Evolutionary conservation across 2,888 invertebrate genomes (phyloP), one percentile per base, ranked within the genome.

Genomic region (Scaptomyza parva): DNA sequence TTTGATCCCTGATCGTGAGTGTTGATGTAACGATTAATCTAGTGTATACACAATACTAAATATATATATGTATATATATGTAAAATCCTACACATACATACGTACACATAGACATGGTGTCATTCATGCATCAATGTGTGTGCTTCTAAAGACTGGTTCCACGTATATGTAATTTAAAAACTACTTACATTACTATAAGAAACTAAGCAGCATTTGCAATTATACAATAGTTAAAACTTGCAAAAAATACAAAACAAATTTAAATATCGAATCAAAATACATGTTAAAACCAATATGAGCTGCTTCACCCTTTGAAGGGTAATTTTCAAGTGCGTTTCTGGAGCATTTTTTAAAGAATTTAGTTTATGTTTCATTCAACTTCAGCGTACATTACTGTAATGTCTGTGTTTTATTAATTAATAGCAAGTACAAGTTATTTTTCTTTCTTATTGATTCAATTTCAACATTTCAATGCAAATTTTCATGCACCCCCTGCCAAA

Each of bases 101-200:
- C 8, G 5, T 9, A 33, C 26, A 14, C 18, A 43, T 14, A 33
- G 9, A 18, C 20, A n/a, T 33, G n/a, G 5, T 33, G 33, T 33
- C 20, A n/a, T 28, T 9, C 20, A 37, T 26, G 40, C 52, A 63
- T 28, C 5, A 18, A 30, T 47, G 33, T 33, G 47, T 76, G 63
- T 76, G 70, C 70, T 22, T 44, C 70, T 70, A 62, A 80, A 80
- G 79, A 80, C 79, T 80, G 79, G 75, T 78, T 67, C 68, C 50
- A 62, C 48, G 60, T 65, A 60, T 47, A 39, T 54, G 37, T 51
- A 57, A 62, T 52, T 57, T 45, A 39, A 35, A 53, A 35, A 39
- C 52, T 59, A 60, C 55, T 45, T 47, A 12, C 22, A 61, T 26
- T 39, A 47, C 22, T 43, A 55, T 65, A 58, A 52, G 66, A 65